A percentile compares a stretch with the other conserved stretches of the same genome.
phyloP scores from a whole-genome alignment of 1,140 invertebrate species.

The Heliconius eleuchia region DNA sequence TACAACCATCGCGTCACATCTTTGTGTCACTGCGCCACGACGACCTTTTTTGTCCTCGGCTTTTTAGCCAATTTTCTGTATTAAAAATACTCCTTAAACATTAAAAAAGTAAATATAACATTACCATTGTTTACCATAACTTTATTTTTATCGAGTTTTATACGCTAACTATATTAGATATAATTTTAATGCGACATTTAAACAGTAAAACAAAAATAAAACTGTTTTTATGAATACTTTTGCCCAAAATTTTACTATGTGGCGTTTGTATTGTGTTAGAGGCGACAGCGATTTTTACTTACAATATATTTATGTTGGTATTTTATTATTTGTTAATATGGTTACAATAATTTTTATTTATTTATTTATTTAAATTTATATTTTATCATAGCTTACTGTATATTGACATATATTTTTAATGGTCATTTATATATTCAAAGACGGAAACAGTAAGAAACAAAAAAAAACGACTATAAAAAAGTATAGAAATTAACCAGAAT shows the following conservation, averaged over 20 bases:
- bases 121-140: slow-evolving; percentile 33
- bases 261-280: slow-evolving; percentile 35
- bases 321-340: too few species aligned
- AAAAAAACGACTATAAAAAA: too few species aligned
- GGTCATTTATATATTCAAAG: too few species aligned
- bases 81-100: neutral
- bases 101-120: neutral
- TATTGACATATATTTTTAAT: too few species aligned
- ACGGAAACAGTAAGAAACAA: too few species aligned
- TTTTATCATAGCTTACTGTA: too few species aligned
- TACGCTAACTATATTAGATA: slow-evolving; percentile 54
- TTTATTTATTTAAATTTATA: too few species aligned
- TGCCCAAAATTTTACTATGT: slow-evolving; percentile 63
- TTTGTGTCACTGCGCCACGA: too few species aligned
- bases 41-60: too few species aligned
- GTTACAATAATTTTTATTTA: too few species aligned
- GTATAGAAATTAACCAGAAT: too few species aligned
- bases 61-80: neutral
- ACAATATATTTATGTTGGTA: neutral
- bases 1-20: too few species aligned
- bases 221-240: slow-evolving; percentile 65
- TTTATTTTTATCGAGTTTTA: slow-evolving; percentile 45
- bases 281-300: slow-evolving; percentile 18
- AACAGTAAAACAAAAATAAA: slow-evolving; percentile 69
- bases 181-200: slow-evolving; percentile 63